Percentiles rank a stretch among this genome's conserved stretches.
These are phyloP conservation scores for Synanceia verrucosa DNA, from an alignment of 2,797 vertebrate species.

Conservation along the genomic window DNA sequence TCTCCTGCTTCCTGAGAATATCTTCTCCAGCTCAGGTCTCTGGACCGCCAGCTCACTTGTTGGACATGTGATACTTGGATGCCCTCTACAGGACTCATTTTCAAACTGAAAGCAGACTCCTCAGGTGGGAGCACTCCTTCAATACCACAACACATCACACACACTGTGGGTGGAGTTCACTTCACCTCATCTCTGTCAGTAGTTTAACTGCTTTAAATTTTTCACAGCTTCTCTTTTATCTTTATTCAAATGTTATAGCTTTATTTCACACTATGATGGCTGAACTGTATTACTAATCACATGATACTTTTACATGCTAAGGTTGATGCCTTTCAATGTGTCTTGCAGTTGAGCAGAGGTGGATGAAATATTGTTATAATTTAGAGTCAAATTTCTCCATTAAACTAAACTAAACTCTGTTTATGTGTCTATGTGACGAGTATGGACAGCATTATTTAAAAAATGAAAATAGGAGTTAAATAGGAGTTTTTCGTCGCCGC, in stretches of 20 bases:
- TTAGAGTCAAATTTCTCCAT: not conserved
- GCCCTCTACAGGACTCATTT: conserved; percentile 66
- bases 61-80: conserved; percentile 39
- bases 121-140: no score
- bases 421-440: no score
- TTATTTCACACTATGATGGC: no score
- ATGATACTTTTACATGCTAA: no score
- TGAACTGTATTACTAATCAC: no score
- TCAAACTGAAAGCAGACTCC: not conserved
- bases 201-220: not conserved
- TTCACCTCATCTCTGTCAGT: not conserved
- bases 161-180: not conserved
- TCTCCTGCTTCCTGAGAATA: not conserved
- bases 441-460: no score
- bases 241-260: no score
- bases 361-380: not conserved
- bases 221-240: no score
- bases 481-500: no score
- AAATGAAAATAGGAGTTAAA: no score
- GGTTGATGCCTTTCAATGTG: not conserved
- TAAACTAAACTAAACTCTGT: no score
- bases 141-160: not conserved
- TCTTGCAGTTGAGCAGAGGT: not conserved
- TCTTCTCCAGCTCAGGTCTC: not conserved
- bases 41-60: not conserved